These are phyloP conservation scores for Eleginops maclovinus DNA, from an alignment of 2,113 vertebrate species.

Conservation along the genomic window DNA sequence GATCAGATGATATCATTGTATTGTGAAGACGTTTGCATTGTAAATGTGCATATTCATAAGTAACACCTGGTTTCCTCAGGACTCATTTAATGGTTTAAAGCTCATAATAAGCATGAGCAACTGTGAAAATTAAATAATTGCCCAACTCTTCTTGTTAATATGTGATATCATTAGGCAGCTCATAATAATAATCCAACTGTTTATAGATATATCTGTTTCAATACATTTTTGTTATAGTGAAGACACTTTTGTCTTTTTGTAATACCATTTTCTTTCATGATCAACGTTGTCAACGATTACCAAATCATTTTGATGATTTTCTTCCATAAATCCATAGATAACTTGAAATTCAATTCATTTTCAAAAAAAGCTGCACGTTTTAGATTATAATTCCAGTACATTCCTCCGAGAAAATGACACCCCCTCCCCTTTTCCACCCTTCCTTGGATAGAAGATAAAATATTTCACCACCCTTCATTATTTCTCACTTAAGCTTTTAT, in stretches of 20 bases:
- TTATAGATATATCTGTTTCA: no score
- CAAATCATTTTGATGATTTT: no score
- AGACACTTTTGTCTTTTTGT: background rate
- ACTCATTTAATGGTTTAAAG: background rate
- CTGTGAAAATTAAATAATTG: background rate
- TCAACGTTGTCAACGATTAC: background rate
- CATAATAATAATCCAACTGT: background rate
- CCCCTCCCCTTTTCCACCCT: background rate
- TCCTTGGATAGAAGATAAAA: slow-evolving; percentile 38
- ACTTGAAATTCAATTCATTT: background rate
- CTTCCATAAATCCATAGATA: background rate
- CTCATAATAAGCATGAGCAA: background rate
- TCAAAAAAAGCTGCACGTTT: background rate
- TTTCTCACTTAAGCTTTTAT: slow-evolving; percentile 76
- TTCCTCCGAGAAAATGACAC: background rate
- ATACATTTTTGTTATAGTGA: background rate
- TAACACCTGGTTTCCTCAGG: background rate
- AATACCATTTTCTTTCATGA: background rate
- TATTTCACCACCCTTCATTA: slow-evolving; percentile 69
- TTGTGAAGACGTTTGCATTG: background rate
- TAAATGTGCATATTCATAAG: slow-evolving; percentile 21
- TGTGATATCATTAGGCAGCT: background rate
- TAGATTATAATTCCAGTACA: background rate
- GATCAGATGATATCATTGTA: background rate
- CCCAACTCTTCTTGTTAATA: background rate